Conservation (phyloP, 2,797 vertebrate genomes). For the Megaceryle alcyon region DNA sequence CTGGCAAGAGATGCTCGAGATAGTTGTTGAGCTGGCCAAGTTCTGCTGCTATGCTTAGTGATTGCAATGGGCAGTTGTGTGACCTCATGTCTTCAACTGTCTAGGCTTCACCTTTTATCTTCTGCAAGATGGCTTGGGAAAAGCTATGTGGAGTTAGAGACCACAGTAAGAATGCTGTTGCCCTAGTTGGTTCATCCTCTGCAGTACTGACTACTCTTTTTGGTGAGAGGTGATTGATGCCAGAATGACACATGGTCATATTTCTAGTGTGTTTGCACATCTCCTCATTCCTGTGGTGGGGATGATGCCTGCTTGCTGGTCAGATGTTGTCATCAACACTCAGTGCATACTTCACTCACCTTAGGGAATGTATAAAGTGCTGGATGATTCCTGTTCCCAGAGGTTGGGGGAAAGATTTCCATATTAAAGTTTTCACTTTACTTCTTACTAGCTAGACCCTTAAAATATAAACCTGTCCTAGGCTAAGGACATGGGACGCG, state of each 20-base stretch:
- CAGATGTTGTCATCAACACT: background rate
- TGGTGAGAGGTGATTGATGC: background rate
- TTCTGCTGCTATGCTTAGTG: conserved; percentile 23
- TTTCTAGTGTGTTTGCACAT: background rate
- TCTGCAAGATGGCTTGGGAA: background rate
- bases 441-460: background rate
- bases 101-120: conserved; percentile 10
- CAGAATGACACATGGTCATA: background rate
- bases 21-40: conserved; percentile 44
- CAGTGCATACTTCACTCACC: background rate
- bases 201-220: background rate
- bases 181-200: background rate
- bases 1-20: conserved; percentile 24
- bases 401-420: background rate
- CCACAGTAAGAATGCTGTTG: background rate
- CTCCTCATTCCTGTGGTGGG: background rate
- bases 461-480: background rate
- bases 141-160: background rate
- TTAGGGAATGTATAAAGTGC: background rate
- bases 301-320: background rate
- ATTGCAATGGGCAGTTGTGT: background rate
- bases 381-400: background rate
- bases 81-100: background rate
- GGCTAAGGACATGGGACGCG: background rate
- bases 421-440: background rate